Evolutionary conservation across 2,888 invertebrate species (phyloP).

Genomic region (Kryphioiulus occultus): DNA sequence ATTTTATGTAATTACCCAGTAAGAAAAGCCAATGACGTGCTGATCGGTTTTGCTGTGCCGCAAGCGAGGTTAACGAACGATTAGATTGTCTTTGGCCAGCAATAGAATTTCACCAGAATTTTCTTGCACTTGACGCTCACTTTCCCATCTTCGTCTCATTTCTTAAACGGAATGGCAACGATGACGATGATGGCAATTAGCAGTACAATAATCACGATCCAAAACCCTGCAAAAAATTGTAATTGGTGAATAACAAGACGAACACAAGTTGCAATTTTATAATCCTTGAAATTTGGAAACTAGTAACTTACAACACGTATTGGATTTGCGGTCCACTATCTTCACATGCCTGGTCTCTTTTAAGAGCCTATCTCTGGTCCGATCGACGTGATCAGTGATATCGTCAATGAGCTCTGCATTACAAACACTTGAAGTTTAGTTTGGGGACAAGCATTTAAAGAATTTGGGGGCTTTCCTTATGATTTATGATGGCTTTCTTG

Average conservation of each 20-base stretch:
- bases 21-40: too few relatives aligned
- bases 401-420: constrained; percentile 76
- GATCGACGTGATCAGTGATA: constrained; percentile 75
- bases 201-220: constrained; percentile 74
- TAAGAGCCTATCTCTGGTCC: constrained; percentile 73
- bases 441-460: too few relatives aligned
- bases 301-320: constrained; percentile 70
- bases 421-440: too few relatives aligned
- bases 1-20: too few relatives aligned
- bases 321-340: constrained; percentile 73
- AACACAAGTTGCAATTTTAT: constrained; percentile 19
- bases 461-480: too few relatives aligned
- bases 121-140: too few relatives aligned
- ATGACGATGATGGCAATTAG: constrained; percentile 74
- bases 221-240: constrained; percentile 68
- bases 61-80: too few relatives aligned
- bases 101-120: too few relatives aligned
- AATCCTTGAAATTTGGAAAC: background rate
- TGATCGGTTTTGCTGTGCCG: too few relatives aligned
- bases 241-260: constrained; percentile 23
- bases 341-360: constrained; percentile 73
- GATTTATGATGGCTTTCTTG: background rate
- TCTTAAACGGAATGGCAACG: constrained; percentile 62
- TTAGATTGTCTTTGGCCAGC: too few relatives aligned
- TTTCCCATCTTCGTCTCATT: constrained; percentile 5